Conservation (phyloP, 2,113 vertebrate species). For the Labrus mixtus region DNA sequence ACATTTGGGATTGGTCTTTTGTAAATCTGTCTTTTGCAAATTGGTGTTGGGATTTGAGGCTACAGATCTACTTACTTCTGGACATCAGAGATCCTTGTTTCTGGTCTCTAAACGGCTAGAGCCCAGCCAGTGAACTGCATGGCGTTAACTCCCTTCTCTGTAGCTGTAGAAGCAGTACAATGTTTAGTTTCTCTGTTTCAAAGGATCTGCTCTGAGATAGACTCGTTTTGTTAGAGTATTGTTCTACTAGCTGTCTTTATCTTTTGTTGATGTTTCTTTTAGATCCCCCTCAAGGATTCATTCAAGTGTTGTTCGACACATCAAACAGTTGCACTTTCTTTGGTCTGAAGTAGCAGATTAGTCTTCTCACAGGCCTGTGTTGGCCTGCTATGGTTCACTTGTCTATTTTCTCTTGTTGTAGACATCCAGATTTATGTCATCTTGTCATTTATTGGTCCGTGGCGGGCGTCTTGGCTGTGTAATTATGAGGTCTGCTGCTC, state of each 20-base stretch:
- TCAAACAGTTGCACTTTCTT: neutral
- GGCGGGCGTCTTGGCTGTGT: slow-evolving; percentile 56
- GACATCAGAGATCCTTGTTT: no score
- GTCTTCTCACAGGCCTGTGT: slow-evolving; percentile 24
- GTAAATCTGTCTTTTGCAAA: no score
- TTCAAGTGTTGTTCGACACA: neutral
- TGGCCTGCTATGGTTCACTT: slow-evolving; percentile 25
- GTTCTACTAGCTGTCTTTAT: slow-evolving; percentile 17
- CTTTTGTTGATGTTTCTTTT: slow-evolving; percentile 32
- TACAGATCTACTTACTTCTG: no score
- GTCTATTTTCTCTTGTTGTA: slow-evolving; percentile 67
- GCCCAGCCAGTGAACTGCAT: no score
- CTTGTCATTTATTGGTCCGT: slow-evolving; percentile 60
- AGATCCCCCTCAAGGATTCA: neutral
- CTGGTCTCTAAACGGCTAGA: no score
- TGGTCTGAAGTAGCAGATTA: slow-evolving; percentile 20
- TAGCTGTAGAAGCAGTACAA: neutral
- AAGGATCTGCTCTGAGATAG: slow-evolving; percentile 2
- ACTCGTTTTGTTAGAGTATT: slow-evolving; percentile 3
- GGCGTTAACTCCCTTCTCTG: neutral
- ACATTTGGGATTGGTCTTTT: no score
- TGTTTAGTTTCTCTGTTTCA: neutral
- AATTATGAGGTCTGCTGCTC: slow-evolving; percentile 75
- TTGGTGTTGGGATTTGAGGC: no score
- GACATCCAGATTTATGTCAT: slow-evolving; percentile 60